Conservation (phyloP, 2,113 vertebrate genomes). For the Caloenas nicobarica region DNA sequence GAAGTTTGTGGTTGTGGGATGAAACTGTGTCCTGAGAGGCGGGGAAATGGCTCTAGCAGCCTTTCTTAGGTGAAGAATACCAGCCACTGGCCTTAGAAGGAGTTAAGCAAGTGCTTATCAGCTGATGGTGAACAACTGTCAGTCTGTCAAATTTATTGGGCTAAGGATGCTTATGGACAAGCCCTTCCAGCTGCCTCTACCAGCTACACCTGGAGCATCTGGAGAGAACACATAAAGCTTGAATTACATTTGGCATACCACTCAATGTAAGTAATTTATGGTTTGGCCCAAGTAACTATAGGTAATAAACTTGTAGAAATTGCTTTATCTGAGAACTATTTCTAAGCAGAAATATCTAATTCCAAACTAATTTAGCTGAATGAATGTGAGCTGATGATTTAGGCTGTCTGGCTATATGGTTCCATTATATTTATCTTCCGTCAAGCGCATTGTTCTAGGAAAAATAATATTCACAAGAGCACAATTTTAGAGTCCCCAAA, state of each 20-base stretch:
- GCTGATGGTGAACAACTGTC: not conserved
- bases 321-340: not conserved
- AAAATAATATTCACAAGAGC: not conserved
- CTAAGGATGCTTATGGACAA: not conserved
- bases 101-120: not conserved
- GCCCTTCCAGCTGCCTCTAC: not conserved
- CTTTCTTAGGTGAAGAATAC: not conserved
- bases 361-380: slow-evolving; percentile 6
- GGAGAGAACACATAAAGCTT: not conserved
- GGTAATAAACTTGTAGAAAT: slow-evolving; percentile 8
- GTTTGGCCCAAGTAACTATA: not conserved
- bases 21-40: not conserved
- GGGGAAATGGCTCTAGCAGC: not conserved
- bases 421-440: not conserved
- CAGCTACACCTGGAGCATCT: not conserved
- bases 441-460: not conserved
- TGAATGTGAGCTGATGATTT: not conserved
- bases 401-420: not conserved
- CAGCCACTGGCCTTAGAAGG: not conserved
- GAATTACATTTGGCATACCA: not conserved
- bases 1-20: not conserved
- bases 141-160: not conserved
- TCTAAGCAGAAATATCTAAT: not conserved
- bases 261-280: not conserved
- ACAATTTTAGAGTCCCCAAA: not conserved